Evolutionary conservation across 53 echinoderm and acorn worm genomes (phyloP), one percentile per base, ranked within the genome.

Genomic region (Arbacia lixula): DNA sequence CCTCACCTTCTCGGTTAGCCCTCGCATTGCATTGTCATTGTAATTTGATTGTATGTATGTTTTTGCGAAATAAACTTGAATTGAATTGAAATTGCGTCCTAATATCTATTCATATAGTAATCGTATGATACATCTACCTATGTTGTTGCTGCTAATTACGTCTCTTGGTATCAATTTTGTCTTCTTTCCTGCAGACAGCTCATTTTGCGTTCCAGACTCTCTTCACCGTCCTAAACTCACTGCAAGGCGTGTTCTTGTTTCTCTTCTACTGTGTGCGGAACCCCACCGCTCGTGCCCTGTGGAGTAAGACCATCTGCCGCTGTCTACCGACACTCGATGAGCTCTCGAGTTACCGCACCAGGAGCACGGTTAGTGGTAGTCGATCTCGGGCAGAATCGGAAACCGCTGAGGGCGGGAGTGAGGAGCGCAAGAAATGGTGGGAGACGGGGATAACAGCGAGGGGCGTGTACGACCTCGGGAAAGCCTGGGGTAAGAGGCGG

Each of bases 141-240:
- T n/a, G n/a, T n/a, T n/a, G n/a, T n/a, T n/a, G n/a, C n/a, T n/a
- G n/a, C n/a, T n/a, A n/a, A 1, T 49, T n/a, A 51, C n/a, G 14
- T 14, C 51, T 3, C n/a, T 51, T 14, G 2, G 0, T 17, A 51
- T n/a, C 51, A 51, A 24, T 27, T 20, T 61, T 29, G 8, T 35
- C 1, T 9, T 43, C 29, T 20, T 28, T 69, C 14, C 14, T 0
- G 25, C 43, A 69, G 69, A 43, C 41, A 28, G 69, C 69, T 42
- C 27, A 40, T 27, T 25, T 69, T 27, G 12, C 77, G 12, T 40
- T 81, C n/a, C 82, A 81, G 33, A 46, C 63, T 6, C 42, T 81
- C 82, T 81, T 81, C 82, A 64, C 63, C 65, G 41, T 81, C 63
- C 32, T 81, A 17, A 81, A 81, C 64, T 62, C 82, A 6, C 64